These are phyloP conservation scores for Morinoia aosen DNA, from an alignment of 2,888 invertebrate genomes.

Conservation along the genomic window DNA sequence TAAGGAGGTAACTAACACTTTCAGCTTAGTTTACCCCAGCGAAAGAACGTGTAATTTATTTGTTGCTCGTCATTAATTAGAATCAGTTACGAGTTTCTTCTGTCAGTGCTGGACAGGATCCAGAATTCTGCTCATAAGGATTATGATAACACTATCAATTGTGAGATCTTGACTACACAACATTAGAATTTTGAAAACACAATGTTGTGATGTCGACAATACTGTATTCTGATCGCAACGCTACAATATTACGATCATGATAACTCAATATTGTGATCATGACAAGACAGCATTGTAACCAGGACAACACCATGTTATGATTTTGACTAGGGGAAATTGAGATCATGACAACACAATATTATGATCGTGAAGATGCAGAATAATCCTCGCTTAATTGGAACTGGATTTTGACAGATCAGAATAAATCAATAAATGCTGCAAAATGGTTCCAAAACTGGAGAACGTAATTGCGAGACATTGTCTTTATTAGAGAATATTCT, in stretches of 20 bases:
- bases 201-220: background rate
- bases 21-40: too few relatives aligned
- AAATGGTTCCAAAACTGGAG: background rate
- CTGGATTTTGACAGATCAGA: background rate
- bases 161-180: background rate
- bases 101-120: too few relatives aligned
- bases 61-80: too few relatives aligned
- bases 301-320: background rate
- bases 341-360: background rate
- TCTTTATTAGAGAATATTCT: background rate
- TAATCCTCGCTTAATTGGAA: background rate
- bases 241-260: too few relatives aligned
- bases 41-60: too few relatives aligned
- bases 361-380: too few relatives aligned
- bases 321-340: too few relatives aligned
- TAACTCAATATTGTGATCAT: too few relatives aligned
- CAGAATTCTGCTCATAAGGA: background rate
- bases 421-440: background rate
- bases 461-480: background rate
- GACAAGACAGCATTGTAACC: too few relatives aligned
- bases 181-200: background rate
- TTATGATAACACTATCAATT: background rate
- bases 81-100: too few relatives aligned
- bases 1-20: too few relatives aligned
- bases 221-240: too few relatives aligned